Percentiles rank a stretch among this genome's conserved stretches.
phyloP scores from a whole-genome alignment of 2,888 invertebrate species.

The Cheilosia vulpina region DNA sequence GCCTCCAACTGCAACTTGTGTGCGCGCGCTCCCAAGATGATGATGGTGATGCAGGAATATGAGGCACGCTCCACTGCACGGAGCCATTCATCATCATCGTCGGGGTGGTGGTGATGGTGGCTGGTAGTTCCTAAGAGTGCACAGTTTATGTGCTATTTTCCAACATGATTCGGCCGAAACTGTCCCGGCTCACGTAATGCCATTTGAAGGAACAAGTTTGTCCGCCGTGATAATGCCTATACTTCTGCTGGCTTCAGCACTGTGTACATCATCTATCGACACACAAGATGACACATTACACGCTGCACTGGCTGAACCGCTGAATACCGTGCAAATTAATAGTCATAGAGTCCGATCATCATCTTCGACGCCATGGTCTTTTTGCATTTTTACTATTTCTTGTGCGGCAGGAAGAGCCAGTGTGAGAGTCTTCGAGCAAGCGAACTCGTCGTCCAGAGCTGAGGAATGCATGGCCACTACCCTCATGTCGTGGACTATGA shows the following conservation, averaged over 20 bases:
- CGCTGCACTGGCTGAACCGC: slow-evolving; percentile 24
- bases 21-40: slow-evolving; percentile 40
- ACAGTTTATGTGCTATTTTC: slow-evolving; percentile 67
- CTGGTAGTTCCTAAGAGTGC: slow-evolving; percentile 40
- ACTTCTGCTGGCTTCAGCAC: slow-evolving; percentile 71
- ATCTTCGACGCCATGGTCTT: slow-evolving; percentile 41
- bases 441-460: slow-evolving; percentile 1
- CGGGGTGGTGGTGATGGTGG: slow-evolving; percentile 9
- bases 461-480: slow-evolving; percentile 30
- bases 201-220: slow-evolving; percentile 59
- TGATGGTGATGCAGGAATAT: slow-evolving; percentile 64
- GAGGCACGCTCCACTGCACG: slow-evolving; percentile 69
- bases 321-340: slow-evolving; percentile 72
- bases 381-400: slow-evolving; percentile 63
- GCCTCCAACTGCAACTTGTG: slow-evolving; percentile 37
- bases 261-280: slow-evolving; percentile 74
- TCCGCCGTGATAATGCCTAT: slow-evolving; percentile 54
- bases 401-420: slow-evolving; percentile 54
- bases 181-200: slow-evolving; percentile 68
- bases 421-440: not conserved
- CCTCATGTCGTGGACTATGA: slow-evolving; percentile 70
- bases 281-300: slow-evolving; percentile 73
- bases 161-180: slow-evolving; percentile 68
- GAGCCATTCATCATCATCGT: slow-evolving; percentile 65
- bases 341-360: slow-evolving; percentile 56